Evolutionary conservation across 2,113 vertebrate genomes (phyloP).

Genomic region (Dasyprocta punctata): DNA sequence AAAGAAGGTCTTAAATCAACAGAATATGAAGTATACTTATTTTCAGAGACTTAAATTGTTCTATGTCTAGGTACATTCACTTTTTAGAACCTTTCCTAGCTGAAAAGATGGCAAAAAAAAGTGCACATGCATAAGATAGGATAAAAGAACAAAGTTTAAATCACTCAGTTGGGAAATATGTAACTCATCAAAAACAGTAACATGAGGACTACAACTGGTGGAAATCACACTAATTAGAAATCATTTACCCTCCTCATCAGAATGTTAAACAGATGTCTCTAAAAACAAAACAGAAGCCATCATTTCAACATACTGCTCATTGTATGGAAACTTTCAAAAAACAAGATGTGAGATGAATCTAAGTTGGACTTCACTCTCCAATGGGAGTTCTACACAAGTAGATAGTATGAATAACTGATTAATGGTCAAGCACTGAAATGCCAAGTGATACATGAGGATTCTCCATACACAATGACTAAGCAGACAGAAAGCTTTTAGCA

Average conservation of each 20-base stretch:
- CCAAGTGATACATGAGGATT: background rate
- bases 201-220: background rate
- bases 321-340: slow-evolving; percentile 23
- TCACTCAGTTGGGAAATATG: background rate
- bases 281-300: background rate
- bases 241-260: background rate
- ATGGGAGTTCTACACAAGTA: background rate
- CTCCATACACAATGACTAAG: background rate
- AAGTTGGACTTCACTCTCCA: background rate
- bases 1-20: background rate
- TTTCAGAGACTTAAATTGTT: background rate
- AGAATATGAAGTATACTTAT: background rate
- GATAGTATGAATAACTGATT: background rate
- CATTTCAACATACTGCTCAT: background rate
- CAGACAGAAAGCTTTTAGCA: background rate
- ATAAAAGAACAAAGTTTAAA: background rate
- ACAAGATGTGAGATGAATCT: background rate
- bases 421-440: background rate
- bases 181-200: slow-evolving; percentile 27
- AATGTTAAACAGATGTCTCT: slow-evolving; percentile 21
- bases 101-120: background rate
- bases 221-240: background rate
- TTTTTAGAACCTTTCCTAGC: background rate
- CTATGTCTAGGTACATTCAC: background rate
- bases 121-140: background rate